A percentile compares a stretch with the other conserved stretches of the same genome.
Conservation (phyloP, 2,113 vertebrate genomes). For the Struthidea cinerea region DNA sequence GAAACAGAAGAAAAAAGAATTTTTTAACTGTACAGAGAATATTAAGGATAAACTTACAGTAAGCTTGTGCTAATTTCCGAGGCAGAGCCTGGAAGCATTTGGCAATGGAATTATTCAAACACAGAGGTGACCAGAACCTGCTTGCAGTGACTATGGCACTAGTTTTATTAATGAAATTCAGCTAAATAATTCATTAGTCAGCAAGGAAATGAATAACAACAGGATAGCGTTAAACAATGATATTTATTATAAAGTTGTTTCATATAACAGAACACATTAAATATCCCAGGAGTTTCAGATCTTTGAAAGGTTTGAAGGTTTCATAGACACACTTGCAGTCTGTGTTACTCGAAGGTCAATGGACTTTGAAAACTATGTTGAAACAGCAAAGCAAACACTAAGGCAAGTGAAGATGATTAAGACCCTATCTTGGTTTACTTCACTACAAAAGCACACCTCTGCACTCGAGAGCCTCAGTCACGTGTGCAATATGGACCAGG, state of each 20-base stretch:
- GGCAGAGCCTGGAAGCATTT: background rate
- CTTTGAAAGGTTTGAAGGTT: background rate
- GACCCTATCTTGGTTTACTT: background rate
- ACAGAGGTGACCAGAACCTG: background rate
- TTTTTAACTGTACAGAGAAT: background rate
- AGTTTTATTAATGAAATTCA: background rate
- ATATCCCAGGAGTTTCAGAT: background rate
- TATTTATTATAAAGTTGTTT: background rate
- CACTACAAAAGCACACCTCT: background rate
- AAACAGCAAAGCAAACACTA: constrained; percentile 20
- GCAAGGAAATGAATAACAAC: background rate
- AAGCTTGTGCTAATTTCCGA: background rate
- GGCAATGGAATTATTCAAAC: background rate
- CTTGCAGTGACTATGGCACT: background rate
- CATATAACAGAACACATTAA: background rate
- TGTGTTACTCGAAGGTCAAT: background rate
- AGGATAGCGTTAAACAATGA: background rate
- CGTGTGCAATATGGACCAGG: fast-evolving
- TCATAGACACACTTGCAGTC: background rate
- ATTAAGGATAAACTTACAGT: background rate
- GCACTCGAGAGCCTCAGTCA: background rate
- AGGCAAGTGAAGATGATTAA: background rate
- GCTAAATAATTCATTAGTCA: background rate
- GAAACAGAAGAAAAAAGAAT: background rate
- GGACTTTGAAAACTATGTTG: constrained; percentile 16